Evolutionary conservation across 2,797 vertebrate species (phyloP).

Genomic region (Carapus acus): DNA sequence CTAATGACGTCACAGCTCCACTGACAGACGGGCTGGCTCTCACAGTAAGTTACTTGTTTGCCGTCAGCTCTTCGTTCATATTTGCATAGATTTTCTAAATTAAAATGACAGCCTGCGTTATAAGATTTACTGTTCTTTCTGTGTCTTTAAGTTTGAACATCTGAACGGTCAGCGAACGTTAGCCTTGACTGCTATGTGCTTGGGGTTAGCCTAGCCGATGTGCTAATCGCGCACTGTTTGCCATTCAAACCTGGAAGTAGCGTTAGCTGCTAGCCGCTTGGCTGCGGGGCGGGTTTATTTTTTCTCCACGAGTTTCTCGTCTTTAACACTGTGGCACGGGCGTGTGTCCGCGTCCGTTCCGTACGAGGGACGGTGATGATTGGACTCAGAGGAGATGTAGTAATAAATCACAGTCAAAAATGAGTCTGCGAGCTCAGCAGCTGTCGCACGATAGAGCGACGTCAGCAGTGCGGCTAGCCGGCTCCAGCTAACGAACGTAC

Average conservation of each 20-base stretch:
- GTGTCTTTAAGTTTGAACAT: neutral
- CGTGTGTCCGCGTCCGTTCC: neutral
- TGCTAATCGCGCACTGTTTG: constrained; percentile 11
- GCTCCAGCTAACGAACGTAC: neutral
- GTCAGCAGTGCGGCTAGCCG: constrained; percentile 41
- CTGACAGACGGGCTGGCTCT: constrained; percentile 34
- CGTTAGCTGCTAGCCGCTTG: constrained; percentile 2
- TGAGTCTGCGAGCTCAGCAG: constrained; percentile 13
- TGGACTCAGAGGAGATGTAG: neutral
- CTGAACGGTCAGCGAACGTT: neutral
- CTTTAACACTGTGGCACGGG: neutral
- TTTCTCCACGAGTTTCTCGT: too few species aligned
- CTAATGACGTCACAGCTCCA: neutral
- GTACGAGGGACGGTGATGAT: neutral
- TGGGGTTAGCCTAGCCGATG: constrained; percentile 23
- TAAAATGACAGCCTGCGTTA: neutral
- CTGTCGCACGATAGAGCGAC: constrained; percentile 30
- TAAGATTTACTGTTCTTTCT: neutral
- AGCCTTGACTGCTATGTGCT: constrained; percentile 49
- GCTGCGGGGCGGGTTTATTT: too few species aligned
- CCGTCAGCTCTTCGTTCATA: constrained; percentile 5
- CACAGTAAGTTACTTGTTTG: constrained; percentile 48
- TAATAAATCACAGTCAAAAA: neutral
- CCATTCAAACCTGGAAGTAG: constrained; percentile 19
- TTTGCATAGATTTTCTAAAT: neutral